These are phyloP conservation scores for Gandaritis pyraliata DNA, from an alignment of 2,888 invertebrate species.

Conservation along the genomic window DNA sequence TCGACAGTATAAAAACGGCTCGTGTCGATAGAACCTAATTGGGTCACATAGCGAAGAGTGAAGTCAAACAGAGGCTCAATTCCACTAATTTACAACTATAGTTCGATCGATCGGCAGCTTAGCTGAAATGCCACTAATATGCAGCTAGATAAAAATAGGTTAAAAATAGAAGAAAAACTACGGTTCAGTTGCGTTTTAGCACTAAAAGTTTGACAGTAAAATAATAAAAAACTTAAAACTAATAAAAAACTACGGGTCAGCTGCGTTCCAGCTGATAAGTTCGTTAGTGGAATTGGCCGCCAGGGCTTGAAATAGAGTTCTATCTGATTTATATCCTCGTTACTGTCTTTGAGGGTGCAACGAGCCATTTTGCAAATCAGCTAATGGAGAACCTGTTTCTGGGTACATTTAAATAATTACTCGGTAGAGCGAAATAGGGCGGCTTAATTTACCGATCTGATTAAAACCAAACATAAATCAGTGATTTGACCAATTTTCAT, in stretches of 20 bases:
- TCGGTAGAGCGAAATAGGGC: conserved; percentile 5
- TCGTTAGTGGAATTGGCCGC: no score
- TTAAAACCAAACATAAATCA: not conserved
- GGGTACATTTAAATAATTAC: conserved; percentile 3
- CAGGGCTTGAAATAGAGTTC: conserved; percentile 51
- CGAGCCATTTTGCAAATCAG: conserved; percentile 12
- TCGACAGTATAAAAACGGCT: not conserved
- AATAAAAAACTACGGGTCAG: no score
- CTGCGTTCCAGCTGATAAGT: no score
- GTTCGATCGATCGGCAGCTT: no score
- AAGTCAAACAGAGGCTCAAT: conserved; percentile 44
- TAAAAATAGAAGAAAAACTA: no score
- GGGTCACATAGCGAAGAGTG: conserved; percentile 55
- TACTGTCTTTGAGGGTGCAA: conserved; percentile 14
- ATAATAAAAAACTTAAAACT: no score
- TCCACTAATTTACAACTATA: no score
- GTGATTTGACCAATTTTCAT: not conserved
- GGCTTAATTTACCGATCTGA: not conserved
- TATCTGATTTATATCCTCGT: conserved; percentile 36
- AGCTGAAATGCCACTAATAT: no score
- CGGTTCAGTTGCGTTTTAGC: no score
- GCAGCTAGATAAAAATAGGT: no score
- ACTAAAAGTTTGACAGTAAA: no score
- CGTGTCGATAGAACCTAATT: conserved; percentile 50
- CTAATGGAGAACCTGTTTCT: conserved; percentile 12